These are phyloP conservation scores for Paracentrotus lividus DNA, from an alignment of 53 echinoderm and acorn worm genomes.

Conservation along the genomic window DNA sequence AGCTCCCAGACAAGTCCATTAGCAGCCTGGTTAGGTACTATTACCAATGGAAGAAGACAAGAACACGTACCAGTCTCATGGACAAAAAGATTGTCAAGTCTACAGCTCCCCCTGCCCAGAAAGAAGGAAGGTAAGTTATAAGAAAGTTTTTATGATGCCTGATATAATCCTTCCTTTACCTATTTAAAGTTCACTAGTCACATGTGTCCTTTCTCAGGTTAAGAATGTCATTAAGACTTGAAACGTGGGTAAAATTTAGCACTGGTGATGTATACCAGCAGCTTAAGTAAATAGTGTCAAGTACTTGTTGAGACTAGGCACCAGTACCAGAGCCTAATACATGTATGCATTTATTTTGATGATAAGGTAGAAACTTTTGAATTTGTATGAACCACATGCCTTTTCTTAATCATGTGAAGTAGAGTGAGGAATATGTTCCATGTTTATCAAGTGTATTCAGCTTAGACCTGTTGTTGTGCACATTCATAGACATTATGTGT, in stretches of 20 bases:
- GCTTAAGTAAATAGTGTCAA: background rate
- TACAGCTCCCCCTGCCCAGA: conserved; percentile 74
- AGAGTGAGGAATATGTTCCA: background rate
- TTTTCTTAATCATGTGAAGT: background rate
- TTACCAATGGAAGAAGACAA: conserved; percentile 99
- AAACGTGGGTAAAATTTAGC: background rate
- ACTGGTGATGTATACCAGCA: background rate
- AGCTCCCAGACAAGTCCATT: conserved; percentile 99
- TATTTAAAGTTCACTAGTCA: background rate
- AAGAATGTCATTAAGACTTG: background rate
- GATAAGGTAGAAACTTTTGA: background rate
- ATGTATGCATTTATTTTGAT: background rate
- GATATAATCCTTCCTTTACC: background rate
- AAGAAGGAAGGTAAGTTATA: conserved; percentile 82
- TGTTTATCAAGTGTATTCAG: background rate
- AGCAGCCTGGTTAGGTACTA: conserved; percentile 98
- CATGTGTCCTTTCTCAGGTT: background rate
- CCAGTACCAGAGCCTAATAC: background rate
- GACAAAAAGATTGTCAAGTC: conserved; percentile 74
- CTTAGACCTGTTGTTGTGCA: background rate
- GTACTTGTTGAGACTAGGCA: background rate
- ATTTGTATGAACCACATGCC: background rate
- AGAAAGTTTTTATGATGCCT: background rate
- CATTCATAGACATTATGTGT: background rate
- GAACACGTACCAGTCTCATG: conserved; percentile 99